These are phyloP conservation scores for fruit fly (Drosophila melanogaster) DNA, from an alignment of 1,140 invertebrate species.

Conservation along the genomic window Release_6_plus_ISO1_MT NC_004354.4:2919001-2919500, in stretches of 20 bases:
- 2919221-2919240: no score
- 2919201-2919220: no score
- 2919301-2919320: no score
- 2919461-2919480: slow-evolving; percentile 10
- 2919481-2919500: slow-evolving; percentile 19
- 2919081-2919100: neutral
- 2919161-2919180: no score
- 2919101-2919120: neutral
- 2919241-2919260: no score
- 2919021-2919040: slow-evolving; percentile 7
- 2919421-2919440: slow-evolving; percentile 32
- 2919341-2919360: neutral
- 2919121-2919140: neutral
- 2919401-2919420: slow-evolving; percentile 8
- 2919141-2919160: neutral
- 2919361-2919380: neutral
- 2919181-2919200: no score
- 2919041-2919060: slow-evolving; percentile 20
- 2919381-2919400: neutral
- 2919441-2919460: slow-evolving; percentile 1
- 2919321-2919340: neutral
- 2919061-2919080: neutral
- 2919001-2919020: no score
- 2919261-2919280: neutral
- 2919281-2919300: neutral